Base-by-base conservation (phyloP, 2,888 invertebrate species). In the Noctua pronuba region DNA sequence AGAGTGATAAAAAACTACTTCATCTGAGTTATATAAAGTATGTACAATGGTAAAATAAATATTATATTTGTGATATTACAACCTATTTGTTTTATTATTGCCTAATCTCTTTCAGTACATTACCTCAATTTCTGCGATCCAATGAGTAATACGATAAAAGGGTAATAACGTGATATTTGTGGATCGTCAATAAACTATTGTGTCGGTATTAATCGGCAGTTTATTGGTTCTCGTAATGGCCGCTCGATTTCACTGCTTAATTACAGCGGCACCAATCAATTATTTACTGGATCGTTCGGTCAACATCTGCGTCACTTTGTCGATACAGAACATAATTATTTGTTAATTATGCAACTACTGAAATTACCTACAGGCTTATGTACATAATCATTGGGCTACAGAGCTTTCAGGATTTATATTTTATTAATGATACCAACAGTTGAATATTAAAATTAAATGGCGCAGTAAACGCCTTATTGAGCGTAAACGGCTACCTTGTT, bases 41-140 rank as follows among this genome's bases (percentile, higher is more conserved):
- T 95, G 95, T 96, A 95, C 95, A 95, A 95, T 95, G 92, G 94
- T 92, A 95, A 93, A 95, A 95, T 95, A 95, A 95, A 95, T 95
- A 95, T 95, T 95, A 95, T 96, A 95, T 95, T 96, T 96, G 95
- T 95, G 95, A 95, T 95, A 95, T 93, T 92, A 92, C 84, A 88
- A 75, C 49, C 52, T 60, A 49, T 79, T 74, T 81, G 83, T 88
- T 87, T 87, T 83, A 86, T 90, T 90, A 24, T 38, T 60, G n/a
- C 49, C 28, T 35, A 44, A 64, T 55, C 38, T 46, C 55, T 66
- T 31, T 58, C 65, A 62, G 64, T 75, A 74, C 24, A 58, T 84
- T 60, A 44, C 55, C 18, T 73, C 24, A n/a, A 68, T n/a, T 60
- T 78, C 66, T 71, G 52, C 18, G 66, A 71, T 52, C 64, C 71